A percentile compares a stretch with the other conserved stretches of the same genome.
These are phyloP conservation scores for Brachypodius melanocephalos DNA, from an alignment of 2,113 vertebrate species.

Conservation along the genomic window DNA sequence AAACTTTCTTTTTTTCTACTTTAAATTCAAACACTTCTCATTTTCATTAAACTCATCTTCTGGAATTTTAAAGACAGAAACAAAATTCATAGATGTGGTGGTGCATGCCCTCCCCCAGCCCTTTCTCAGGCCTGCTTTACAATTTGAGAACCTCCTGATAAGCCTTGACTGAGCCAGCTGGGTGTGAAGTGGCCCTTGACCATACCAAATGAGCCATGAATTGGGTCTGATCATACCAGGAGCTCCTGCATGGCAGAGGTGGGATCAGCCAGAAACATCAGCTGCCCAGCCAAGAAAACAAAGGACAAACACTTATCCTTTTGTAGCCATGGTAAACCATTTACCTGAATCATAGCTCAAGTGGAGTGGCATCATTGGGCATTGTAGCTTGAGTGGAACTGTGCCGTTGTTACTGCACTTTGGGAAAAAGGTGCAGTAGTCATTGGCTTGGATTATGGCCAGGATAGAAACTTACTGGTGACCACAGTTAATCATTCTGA, in stretches of 20 bases:
- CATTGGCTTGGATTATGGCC: not conserved
- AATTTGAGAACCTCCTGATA: not conserved
- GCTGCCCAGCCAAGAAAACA: not conserved
- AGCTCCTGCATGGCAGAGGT: not conserved
- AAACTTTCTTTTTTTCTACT: not conserved
- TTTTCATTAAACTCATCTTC: not conserved
- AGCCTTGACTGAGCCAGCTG: not conserved
- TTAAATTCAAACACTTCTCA: not conserved
- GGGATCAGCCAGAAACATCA: not conserved
- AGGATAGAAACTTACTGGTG: not conserved
- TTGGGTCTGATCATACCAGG: not conserved
- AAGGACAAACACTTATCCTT: not conserved
- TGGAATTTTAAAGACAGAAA: conserved; percentile 18
- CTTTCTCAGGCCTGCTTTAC: not conserved
- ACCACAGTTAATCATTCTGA: not conserved
- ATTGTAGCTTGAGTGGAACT: not conserved
- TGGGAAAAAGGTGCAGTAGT: not conserved
- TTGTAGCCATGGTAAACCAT: not conserved
- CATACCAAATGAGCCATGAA: not conserved
- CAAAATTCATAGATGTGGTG: not conserved
- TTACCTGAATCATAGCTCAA: not conserved
- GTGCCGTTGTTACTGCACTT: not conserved
- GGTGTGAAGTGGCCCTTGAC: not conserved
- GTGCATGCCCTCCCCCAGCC: accelerated
- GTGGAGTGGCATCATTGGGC: not conserved